Conservation (phyloP, 64 coral and sea anemone genomes). For the Hydrozoanthus tunicans region DNA sequence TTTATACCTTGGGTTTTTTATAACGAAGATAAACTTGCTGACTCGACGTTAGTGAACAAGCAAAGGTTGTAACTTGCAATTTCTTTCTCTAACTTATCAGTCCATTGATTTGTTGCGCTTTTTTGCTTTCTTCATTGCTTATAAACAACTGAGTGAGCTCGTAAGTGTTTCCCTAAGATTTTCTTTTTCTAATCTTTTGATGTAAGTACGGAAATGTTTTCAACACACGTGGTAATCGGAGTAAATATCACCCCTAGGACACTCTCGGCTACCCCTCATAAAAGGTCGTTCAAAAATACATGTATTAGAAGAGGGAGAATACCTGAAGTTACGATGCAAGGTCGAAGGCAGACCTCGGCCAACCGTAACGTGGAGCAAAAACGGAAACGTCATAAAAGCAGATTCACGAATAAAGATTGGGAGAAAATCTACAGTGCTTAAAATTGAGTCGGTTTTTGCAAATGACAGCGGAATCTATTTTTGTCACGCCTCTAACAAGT, state of each 20-base stretch:
- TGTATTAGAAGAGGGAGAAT: background rate
- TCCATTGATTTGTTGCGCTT: no score
- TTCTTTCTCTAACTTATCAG: no score
- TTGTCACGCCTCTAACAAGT: conserved; percentile 2
- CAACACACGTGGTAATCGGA: no score
- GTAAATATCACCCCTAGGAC: background rate
- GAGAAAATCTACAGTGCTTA: background rate
- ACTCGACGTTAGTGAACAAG: no score
- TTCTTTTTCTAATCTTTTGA: no score
- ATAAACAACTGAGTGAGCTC: no score
- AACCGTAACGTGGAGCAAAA: conserved; percentile 11
- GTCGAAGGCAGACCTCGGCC: background rate
- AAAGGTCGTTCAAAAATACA: background rate
- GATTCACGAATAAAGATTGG: conserved; percentile 22
- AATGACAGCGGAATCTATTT: conserved; percentile 19
- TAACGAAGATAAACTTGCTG: no score
- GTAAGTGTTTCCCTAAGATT: no score
- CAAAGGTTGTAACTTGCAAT: no score
- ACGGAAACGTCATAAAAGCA: background rate
- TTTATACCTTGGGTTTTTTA: no score
- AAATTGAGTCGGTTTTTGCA: background rate
- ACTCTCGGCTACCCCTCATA: conserved; percentile 1
- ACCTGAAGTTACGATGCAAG: conserved; percentile 26
- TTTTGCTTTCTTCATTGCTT: no score
- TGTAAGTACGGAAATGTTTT: no score